Conservation (phyloP, 2,888 invertebrate species). For the Calliopum simillimum region DNA sequence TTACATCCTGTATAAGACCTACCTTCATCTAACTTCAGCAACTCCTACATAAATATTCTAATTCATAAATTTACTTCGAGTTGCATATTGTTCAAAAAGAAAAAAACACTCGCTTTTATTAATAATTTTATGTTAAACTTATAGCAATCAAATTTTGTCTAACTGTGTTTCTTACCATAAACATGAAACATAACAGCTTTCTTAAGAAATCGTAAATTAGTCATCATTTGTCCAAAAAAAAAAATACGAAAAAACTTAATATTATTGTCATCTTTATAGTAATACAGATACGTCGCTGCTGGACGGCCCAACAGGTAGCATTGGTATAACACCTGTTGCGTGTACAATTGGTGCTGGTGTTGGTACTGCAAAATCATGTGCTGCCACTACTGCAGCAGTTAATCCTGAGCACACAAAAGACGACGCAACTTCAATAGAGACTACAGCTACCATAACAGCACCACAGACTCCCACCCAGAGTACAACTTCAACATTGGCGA, state of each 20-base stretch:
- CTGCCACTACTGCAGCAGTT: constrained; percentile 24
- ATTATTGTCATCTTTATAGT: constrained; percentile 23
- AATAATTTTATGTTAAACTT: too few species aligned
- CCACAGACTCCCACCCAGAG: constrained; percentile 27
- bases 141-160: too few species aligned
- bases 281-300: constrained; percentile 44
- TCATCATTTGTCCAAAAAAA: neutral
- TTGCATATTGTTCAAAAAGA: too few species aligned
- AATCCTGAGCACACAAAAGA: neutral
- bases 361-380: constrained; percentile 28
- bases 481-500: constrained; percentile 22
- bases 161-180: too few species aligned
- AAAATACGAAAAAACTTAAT: too few species aligned
- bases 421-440: neutral
- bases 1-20: too few species aligned
- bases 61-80: too few species aligned
- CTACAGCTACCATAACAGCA: neutral
- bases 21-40: too few species aligned
- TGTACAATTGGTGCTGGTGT: constrained; percentile 40
- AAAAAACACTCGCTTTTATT: too few species aligned
- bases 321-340: constrained; percentile 39
- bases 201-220: too few species aligned
- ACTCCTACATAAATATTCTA: too few species aligned
- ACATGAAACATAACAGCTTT: too few species aligned
- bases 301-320: constrained; percentile 50